phyloP scores from a whole-genome alignment of 2,797 vertebrate species.

The Argentina silus region DNA sequence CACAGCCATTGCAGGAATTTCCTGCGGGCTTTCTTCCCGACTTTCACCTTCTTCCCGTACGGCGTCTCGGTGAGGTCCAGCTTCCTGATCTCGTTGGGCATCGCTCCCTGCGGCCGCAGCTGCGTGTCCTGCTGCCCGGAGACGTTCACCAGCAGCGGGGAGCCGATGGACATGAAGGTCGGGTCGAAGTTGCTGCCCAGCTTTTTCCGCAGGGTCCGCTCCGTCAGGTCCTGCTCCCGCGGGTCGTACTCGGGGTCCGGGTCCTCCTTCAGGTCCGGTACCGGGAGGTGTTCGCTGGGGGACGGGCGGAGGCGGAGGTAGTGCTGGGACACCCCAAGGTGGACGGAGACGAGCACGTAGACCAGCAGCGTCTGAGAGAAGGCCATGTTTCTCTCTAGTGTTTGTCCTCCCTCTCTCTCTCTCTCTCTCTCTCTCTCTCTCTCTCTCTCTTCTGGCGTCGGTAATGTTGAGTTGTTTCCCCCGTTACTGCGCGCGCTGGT shows the following conservation, averaged over 20 bases:
- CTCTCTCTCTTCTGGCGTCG: constrained; percentile 44
- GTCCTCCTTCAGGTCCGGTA: constrained; percentile 86
- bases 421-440: too few species aligned
- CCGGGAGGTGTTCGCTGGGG: constrained; percentile 87
- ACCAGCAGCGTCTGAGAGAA: constrained; percentile 82
- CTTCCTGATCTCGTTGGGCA: constrained; percentile 86
- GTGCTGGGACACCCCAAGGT: constrained; percentile 81
- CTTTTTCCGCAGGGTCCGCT: constrained; percentile 88
- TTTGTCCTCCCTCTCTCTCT: too few species aligned
- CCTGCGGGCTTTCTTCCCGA: constrained; percentile 90
- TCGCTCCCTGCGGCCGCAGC: constrained; percentile 73
- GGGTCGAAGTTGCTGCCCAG: constrained; percentile 90
- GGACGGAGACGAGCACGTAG: constrained; percentile 79
- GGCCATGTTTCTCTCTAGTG: constrained; percentile 73
- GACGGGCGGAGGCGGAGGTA: constrained; percentile 88
- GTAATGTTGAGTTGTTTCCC: constrained; percentile 56
- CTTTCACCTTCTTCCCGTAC: constrained; percentile 82
- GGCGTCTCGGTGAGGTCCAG: constrained; percentile 87
- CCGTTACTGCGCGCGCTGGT: constrained; percentile 69
- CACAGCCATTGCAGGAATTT: constrained; percentile 93
- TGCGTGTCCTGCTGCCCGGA: constrained; percentile 73
- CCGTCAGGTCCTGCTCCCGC: constrained; percentile 89
- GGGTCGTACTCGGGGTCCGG: constrained; percentile 92
- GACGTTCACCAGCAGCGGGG: constrained; percentile 77
- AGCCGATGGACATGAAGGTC: constrained; percentile 87